Base-by-base conservation (phyloP, 1,140 invertebrate species). In the Drosophila lowei region DNA sequence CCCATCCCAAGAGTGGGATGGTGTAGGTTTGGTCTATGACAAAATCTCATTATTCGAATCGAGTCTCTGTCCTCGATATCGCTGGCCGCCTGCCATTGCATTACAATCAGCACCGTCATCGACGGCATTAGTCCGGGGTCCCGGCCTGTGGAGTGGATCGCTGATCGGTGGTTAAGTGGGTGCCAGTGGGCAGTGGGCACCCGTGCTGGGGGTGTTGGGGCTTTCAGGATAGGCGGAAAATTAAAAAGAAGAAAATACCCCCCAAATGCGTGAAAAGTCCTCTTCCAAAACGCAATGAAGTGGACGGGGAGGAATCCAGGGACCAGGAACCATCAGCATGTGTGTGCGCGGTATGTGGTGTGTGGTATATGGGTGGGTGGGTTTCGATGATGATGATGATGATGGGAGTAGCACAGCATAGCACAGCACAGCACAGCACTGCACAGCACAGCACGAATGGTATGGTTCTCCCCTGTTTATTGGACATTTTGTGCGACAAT, bases 401-500 rank as follows among this genome's bases (percentile, higher is more conserved):
- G 7, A 4, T 34, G 16, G 15, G 38, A 34, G 44, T 16, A 30
- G 38, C 21, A 3, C 23, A 25, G 4, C 23, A 5, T 5, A 25
- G 28, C 28, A 28, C 1, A 28, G 25, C 25, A 7, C 25, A 28
- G 25, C 4, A 23, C 23, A 23, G 3, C 23, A 25, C 23, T 5
- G 1, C 28, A 28, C 28, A 8, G 7, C 5, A 25, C 23, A 25
- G 28, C 28, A n/a, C 21, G 34, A 41, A 8, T 56, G 52, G 50
- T 63, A 25, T 25, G 23, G 23, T 34, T 52, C 42, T 44, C 59
- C 60, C 43, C 79, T 67, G 61, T 85, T 85, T 85, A 85, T 84
- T 84, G 77, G 61, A 80, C 79, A 81, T 81, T 80, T 73, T 62
- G 34, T 38, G 79, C 49, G 73, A 81, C 78, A 72, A 80, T 80